Conservation (phyloP, 2,113 vertebrate genomes). For the Pluvianellus socialis region DNA sequence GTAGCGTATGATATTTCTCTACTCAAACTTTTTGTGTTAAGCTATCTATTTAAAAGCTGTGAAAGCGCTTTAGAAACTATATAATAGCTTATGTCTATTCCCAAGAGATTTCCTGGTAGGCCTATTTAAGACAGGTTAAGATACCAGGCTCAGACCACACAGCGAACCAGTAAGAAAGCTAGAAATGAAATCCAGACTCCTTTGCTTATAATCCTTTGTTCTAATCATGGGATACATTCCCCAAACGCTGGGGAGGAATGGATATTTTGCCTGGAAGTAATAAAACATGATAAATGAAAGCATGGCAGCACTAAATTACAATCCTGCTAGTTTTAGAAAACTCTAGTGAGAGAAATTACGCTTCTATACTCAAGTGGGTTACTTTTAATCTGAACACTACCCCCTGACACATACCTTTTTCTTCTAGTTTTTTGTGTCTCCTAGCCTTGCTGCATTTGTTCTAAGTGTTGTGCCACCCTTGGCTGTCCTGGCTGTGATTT, state of each 20-base stretch:
- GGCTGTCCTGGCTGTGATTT: slow-evolving; percentile 84
- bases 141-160: background rate
- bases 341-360: background rate
- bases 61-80: background rate
- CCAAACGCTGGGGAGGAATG: background rate
- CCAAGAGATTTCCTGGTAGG: background rate
- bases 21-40: background rate
- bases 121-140: background rate
- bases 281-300: background rate
- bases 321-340: background rate
- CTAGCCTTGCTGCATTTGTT: slow-evolving; percentile 89
- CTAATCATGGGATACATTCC: background rate
- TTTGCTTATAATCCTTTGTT: slow-evolving; percentile 1
- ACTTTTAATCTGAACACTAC: background rate
- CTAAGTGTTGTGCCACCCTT: slow-evolving; percentile 90
- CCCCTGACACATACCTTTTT: background rate
- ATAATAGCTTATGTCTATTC: background rate
- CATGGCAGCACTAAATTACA: background rate
- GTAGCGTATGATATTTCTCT: background rate
- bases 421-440: slow-evolving; percentile 91
- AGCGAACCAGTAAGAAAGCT: background rate
- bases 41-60: background rate
- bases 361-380: background rate
- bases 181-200: background rate
- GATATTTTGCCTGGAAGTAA: background rate